Base-by-base conservation (phyloP, 2,888 invertebrate species). In the Epistrophella euchroma region DNA sequence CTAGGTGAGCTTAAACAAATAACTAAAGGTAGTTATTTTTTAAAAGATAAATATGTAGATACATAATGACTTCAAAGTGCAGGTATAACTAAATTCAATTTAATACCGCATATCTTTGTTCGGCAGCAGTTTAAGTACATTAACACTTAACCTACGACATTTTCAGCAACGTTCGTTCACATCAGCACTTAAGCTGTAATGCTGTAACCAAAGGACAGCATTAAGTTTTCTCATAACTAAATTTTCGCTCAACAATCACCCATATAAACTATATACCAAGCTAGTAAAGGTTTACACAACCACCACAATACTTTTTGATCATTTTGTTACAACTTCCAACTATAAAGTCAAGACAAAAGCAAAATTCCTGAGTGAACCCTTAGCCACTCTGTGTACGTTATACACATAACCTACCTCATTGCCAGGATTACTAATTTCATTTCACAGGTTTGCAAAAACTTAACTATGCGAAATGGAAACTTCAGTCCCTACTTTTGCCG, bases 381-480 rank as follows among this genome's bases (percentile, higher is more conserved):
- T 50, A 66, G 72, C 72, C 64, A 72, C 76, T 28, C 28, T 28
- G 28, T 28, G 28, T 45, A 50, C 13, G 4, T 5, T 5, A 2
- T 15, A 25, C 4, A 32, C 17, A 17, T 6, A 11, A 4, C 28
- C 6, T 4, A 19, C 35, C 35, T 47, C 72, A 68, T 62, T 64
- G 52, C 60, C 56, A 37, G 77, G 58, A 78, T 82, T 81, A 81
- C 77, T 86, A 82, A 78, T 86, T 86, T 82, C 64, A 86, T 86
- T 86, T 82, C 52, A 82, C 82, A 86, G 86, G 86, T 86, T 86
- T 77, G 82, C 77, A 78, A 82, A 71, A 86, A 86, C 82, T 77
- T 74, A 82, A 86, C 86, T 86, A 86, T 71, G 82, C 82, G 81
- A 85, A 77, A 85, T 81, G 60, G 77, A 86, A 86, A 86, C 82